phyloP scores from a whole-genome alignment of 2,797 vertebrate genomes.

The Todus mexicanus region DNA sequence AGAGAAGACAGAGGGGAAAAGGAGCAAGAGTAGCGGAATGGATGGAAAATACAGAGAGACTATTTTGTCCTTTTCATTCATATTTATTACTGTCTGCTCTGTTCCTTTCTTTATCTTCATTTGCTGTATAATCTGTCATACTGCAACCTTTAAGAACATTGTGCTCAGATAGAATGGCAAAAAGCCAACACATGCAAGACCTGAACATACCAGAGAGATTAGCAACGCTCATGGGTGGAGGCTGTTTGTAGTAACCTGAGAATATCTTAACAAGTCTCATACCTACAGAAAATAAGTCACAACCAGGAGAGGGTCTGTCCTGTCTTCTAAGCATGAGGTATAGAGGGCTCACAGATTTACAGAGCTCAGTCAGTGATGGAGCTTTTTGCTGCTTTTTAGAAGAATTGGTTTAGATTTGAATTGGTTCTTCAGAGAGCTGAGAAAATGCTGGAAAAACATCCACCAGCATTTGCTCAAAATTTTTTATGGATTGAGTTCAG shows the following conservation, averaged over 20 bases:
- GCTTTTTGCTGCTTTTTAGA: neutral
- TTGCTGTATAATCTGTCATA: neutral
- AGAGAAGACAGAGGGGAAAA: neutral
- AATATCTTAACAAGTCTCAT: neutral
- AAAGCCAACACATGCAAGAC: neutral
- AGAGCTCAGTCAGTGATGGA: neutral
- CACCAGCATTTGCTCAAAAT: neutral
- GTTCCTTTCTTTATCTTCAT: slow-evolving; percentile 5
- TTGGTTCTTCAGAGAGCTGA: neutral
- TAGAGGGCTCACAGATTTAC: neutral
- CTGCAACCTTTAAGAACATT: neutral
- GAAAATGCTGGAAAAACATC: neutral
- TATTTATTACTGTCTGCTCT: neutral
- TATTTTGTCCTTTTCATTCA: neutral
- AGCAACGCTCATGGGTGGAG: neutral
- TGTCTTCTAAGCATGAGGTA: neutral
- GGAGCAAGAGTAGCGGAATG: neutral
- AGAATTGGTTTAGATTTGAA: neutral
- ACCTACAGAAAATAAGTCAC: neutral
- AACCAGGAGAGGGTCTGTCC: neutral
- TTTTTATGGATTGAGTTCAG: neutral
- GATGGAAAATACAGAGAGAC: neutral
- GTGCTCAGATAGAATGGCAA: neutral
- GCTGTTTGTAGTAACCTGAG: neutral
- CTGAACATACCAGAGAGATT: neutral